phyloP scores from a whole-genome alignment of 1,140 invertebrate species.

The Antheraea mylitta region DNA sequence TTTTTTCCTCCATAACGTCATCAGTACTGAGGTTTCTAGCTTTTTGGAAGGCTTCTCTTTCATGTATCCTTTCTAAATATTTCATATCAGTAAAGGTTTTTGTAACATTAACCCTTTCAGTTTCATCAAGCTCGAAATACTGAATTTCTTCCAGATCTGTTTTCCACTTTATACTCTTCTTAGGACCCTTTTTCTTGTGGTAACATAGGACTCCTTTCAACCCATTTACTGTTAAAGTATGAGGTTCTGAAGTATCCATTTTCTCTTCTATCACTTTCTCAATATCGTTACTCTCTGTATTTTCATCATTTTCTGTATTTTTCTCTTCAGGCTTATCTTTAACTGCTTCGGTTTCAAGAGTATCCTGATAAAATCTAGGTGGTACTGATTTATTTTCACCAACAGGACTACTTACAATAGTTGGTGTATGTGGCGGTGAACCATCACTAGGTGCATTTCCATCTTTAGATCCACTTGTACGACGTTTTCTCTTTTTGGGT shows the following conservation, averaged over 20 bases:
- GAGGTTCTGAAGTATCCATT: constrained; percentile 52
- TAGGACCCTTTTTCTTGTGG: constrained; percentile 86
- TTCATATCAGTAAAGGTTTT: constrained; percentile 96
- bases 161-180: constrained; percentile 92
- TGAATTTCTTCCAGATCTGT: constrained; percentile 89
- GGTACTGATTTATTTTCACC: constrained; percentile 79
- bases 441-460: constrained; percentile 75
- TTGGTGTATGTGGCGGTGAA: constrained; percentile 64
- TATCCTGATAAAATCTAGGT: constrained; percentile 95
- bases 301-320: constrained; percentile 37
- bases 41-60: constrained; percentile 89
- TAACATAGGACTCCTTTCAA: constrained; percentile 84
- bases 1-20: constrained; percentile 89
- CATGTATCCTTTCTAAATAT: constrained; percentile 91
- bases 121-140: constrained; percentile 96
- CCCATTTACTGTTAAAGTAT: constrained; percentile 67
- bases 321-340: constrained; percentile 52
- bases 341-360: constrained; percentile 85
- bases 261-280: constrained; percentile 79
- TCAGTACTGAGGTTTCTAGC: constrained; percentile 87
- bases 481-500: constrained; percentile 87
- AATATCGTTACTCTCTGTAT: constrained; percentile 24
- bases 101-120: constrained; percentile 95
- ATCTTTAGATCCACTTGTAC: constrained; percentile 83
- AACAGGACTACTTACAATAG: constrained; percentile 53